Conservation (phyloP, 2,113 vertebrate species). For the Siniperca chuatsi region DNA sequence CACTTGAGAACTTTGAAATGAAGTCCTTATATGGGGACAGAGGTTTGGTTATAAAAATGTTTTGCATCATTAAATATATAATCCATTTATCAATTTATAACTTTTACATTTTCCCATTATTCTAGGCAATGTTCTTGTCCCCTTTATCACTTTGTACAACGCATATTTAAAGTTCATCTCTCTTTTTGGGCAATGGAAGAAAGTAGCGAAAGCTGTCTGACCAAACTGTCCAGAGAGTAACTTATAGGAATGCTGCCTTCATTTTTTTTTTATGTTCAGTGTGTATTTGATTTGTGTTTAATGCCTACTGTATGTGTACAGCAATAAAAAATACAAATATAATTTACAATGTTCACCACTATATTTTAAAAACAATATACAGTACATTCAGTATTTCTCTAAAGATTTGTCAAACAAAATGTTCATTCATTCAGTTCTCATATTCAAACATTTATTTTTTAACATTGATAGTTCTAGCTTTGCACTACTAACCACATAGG, state of each 20-base stretch:
- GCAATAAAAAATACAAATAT: conserved; percentile 46
- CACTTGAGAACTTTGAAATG: no score
- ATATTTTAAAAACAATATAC: conserved; percentile 26
- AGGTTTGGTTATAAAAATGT: background rate
- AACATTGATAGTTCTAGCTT: background rate
- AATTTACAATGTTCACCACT: background rate
- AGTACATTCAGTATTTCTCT: background rate
- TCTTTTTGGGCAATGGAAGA: background rate
- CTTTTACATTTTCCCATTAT: conserved; percentile 2
- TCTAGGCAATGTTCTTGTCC: background rate
- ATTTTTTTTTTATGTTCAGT: conserved; percentile 8
- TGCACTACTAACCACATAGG: background rate
- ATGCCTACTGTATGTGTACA: conserved; percentile 38
- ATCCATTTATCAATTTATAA: background rate
- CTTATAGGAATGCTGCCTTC: background rate
- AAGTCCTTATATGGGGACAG: background rate
- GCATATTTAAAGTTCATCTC: background rate
- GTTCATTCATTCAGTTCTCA: background rate
- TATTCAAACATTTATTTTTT: conserved; percentile 2
- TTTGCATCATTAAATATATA: background rate
- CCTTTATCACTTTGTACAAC: background rate
- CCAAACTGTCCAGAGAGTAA: background rate
- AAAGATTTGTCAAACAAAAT: background rate
- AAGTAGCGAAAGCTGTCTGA: background rate
- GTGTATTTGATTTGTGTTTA: conserved; percentile 36